Evolutionary conservation across 2,888 invertebrate species (phyloP), one percentile per base, ranked within the genome.

Genomic region (Linyphia triangularis): DNA sequence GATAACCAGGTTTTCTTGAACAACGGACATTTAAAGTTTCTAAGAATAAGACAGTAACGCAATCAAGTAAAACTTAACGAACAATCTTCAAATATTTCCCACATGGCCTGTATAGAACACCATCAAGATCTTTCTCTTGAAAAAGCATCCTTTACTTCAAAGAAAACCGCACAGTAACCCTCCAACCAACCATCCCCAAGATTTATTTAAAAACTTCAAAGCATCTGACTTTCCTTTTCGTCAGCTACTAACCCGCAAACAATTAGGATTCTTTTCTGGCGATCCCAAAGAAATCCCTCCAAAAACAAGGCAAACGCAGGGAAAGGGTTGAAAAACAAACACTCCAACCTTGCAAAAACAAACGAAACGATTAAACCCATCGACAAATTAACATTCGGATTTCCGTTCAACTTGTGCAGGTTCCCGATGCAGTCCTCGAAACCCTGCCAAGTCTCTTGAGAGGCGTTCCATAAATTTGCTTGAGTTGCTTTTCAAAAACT

Each of bases 391-490:
- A 51, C 13, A 2, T n/a, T 51, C 1, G n/a, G 13, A 51, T 5
- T 51, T 16, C n/a, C 51, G 13, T 3, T 51, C 13, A 51, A 77
- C 77, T 63, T 77, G 77, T 22, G 77, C 40, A 63, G 19, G 59
- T n/a, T 63, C 77, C 77, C 77, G 63, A 57, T 33, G 16, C 16
- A 33, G 13, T 13, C 7, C 59, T 33, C 30, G 59, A 22, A 59
- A 30, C 40, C 40, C 19, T 77, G 77, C 77, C 63, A 75, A 59
- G 69, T 40, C 77, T 77, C 77, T 77, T 33, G 67, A 79, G 63
- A 67, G 40, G 40, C n/a, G 43, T 43, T 13, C 40, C 79, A 63
- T 79, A 79, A 79, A 79, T 79, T 43, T 28, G 67, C 67, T 79
- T 51, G 67, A 79, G 65, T 65, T 43, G 67, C 67, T 51, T 43